Percentiles rank a stretch among this genome's conserved stretches.
Conservation (phyloP, 2,113 vertebrate species). For the Anguilla japonica region DNA sequence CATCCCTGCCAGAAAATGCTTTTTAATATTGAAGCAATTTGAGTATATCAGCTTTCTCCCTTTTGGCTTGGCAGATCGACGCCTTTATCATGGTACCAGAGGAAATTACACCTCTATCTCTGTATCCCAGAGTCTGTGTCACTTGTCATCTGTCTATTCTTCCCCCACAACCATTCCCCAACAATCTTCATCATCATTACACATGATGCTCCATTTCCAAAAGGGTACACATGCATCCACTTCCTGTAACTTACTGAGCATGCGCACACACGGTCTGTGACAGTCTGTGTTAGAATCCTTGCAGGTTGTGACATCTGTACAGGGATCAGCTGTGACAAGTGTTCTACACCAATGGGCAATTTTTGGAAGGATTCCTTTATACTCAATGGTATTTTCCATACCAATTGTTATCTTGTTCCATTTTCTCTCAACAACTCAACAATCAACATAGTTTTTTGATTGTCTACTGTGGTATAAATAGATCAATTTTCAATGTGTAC, state of each 20-base stretch:
- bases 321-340: background rate
- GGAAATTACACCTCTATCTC: slow-evolving; percentile 11
- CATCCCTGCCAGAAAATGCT: background rate
- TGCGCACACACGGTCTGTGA: background rate
- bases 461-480: background rate
- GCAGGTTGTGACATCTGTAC: background rate
- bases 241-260: background rate
- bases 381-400: background rate
- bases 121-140: background rate
- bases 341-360: background rate
- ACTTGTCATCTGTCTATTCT: background rate
- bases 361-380: background rate
- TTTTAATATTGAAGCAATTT: slow-evolving; percentile 2
- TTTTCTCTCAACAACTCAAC: background rate
- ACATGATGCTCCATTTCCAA: background rate
- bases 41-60: background rate
- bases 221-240: background rate
- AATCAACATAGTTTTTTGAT: background rate
- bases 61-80: background rate
- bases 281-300: background rate
- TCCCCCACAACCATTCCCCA: background rate
- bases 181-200: slow-evolving; percentile 3
- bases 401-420: background rate
- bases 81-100: background rate
- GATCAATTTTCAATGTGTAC: background rate